phyloP scores from a whole-genome alignment of 2,113 vertebrate species.

The Okapia johnstoni region DNA sequence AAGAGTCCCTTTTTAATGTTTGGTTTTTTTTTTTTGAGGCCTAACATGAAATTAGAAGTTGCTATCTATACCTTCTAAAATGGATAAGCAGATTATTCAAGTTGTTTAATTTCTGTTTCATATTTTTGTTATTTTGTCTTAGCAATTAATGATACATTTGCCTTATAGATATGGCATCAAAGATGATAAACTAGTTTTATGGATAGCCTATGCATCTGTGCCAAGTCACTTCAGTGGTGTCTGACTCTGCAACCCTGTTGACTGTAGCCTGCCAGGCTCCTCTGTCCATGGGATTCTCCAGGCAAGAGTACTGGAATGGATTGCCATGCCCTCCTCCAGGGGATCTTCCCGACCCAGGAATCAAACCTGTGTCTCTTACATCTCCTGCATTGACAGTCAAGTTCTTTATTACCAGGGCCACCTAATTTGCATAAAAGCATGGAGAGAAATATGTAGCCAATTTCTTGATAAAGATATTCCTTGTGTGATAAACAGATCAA shows the following conservation, averaged over 20 bases:
- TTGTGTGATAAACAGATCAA: neutral
- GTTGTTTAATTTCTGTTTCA: slow-evolving; percentile 41
- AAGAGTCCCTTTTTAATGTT: neutral
- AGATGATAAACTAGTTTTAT: slow-evolving; percentile 8
- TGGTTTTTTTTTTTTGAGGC: neutral
- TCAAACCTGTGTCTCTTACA: neutral
- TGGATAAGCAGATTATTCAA: neutral
- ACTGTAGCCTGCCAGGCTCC: neutral
- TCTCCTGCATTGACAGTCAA: neutral
- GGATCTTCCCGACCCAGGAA: neutral
- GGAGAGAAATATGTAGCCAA: neutral
- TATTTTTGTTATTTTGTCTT: slow-evolving; percentile 30
- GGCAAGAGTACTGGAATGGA: neutral
- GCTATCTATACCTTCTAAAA: neutral
- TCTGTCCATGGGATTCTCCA: neutral
- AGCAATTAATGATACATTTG: neutral
- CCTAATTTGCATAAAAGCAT: neutral
- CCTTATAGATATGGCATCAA: neutral
- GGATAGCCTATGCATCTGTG: neutral
- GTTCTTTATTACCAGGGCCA: neutral
- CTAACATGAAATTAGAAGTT: neutral
- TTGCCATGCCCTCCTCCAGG: neutral
- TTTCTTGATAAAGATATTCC: neutral
- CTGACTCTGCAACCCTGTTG: neutral
- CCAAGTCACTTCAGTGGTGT: neutral